A percentile compares a stretch with the other conserved stretches of the same genome.
Conservation (phyloP, 2,888 invertebrate genomes). For the Sinhomidia bicolor region DNA sequence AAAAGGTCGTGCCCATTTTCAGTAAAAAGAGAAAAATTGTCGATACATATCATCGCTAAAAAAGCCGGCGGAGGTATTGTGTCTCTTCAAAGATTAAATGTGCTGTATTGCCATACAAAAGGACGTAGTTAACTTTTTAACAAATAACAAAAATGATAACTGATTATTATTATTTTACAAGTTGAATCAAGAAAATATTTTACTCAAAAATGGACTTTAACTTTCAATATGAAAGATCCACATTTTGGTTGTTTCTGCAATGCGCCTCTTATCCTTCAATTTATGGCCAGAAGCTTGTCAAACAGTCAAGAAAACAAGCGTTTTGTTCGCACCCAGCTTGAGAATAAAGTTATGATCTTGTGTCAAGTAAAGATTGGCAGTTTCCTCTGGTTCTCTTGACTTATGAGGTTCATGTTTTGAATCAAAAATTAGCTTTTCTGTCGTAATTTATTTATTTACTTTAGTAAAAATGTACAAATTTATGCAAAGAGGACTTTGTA, state of each 20-base stretch:
- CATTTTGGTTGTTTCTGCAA: not conserved
- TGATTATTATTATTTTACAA: too few relatives aligned
- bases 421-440: slow-evolving; percentile 58
- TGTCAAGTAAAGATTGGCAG: slow-evolving; percentile 68
- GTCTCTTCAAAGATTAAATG: not conserved
- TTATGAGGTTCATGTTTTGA: slow-evolving; percentile 55
- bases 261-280: slow-evolving; percentile 52
- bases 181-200: not conserved
- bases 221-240: slow-evolving; percentile 11
- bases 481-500: slow-evolving; percentile 11
- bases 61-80: not conserved
- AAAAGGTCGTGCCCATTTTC: slow-evolving; percentile 61
- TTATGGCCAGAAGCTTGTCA: slow-evolving; percentile 65
- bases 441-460: slow-evolving; percentile 44
- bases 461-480: slow-evolving; percentile 41
- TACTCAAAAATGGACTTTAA: not conserved
- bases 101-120: not conserved
- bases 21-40: slow-evolving; percentile 21
- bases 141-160: not conserved
- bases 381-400: slow-evolving; percentile 55
- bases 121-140: not conserved
- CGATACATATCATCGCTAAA: not conserved
- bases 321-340: slow-evolving; percentile 68
- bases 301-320: slow-evolving; percentile 48
- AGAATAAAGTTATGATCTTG: slow-evolving; percentile 53